Evolutionary conservation across 2,113 vertebrate genomes (phyloP).

Genomic region (Notechis scutatus): DNA sequence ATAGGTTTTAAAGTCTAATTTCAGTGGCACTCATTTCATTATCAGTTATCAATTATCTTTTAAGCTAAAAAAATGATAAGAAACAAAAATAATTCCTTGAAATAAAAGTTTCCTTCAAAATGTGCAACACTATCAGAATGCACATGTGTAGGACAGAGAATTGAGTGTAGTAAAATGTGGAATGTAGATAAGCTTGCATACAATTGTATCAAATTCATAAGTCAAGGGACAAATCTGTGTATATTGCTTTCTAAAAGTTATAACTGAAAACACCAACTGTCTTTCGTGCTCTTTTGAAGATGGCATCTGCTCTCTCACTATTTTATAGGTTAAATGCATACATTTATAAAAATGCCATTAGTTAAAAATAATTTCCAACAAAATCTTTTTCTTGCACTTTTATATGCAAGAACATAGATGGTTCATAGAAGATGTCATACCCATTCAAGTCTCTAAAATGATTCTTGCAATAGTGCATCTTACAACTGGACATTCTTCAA

Average conservation of each 20-base stretch:
- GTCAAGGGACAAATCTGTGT: neutral
- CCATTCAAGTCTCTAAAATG: neutral
- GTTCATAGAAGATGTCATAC: neutral
- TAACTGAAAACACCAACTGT: neutral
- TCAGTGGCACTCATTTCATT: neutral
- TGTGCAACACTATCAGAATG: neutral
- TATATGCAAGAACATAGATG: neutral
- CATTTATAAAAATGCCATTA: neutral
- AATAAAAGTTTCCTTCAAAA: neutral
- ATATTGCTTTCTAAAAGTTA: neutral
- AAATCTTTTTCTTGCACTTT: neutral
- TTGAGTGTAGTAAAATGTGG: neutral
- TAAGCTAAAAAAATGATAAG: neutral
- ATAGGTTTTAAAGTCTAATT: constrained; percentile 9
- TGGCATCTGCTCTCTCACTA: neutral
- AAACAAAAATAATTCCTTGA: neutral
- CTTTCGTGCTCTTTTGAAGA: neutral
- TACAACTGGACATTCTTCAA: constrained; percentile 54
- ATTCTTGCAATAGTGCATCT: constrained; percentile 54
- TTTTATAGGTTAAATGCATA: neutral
- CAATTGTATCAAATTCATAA: neutral
- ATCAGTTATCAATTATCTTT: neutral
- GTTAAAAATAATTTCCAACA: neutral
- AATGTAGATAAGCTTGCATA: neutral
- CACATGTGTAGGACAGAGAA: neutral